Percentiles rank a stretch among this genome's conserved stretches.
These are phyloP conservation scores for Operophtera brumata DNA, from an alignment of 2,888 invertebrate species.

Conservation along the genomic window DNA sequence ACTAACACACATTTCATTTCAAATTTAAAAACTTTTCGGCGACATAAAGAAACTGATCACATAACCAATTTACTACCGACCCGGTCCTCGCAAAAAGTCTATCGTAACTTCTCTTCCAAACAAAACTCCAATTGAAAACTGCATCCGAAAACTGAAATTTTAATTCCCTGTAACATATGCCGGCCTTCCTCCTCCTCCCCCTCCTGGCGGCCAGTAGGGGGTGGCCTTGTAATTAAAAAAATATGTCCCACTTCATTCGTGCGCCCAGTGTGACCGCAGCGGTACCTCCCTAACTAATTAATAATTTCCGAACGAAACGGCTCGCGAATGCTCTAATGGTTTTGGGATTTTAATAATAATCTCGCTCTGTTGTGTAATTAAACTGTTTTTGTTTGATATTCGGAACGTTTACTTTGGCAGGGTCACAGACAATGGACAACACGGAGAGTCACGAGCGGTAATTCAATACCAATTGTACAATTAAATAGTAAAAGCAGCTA, in stretches of 20 bases:
- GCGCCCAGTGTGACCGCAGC: constrained; percentile 58
- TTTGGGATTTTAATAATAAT: constrained; percentile 68
- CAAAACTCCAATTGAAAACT: constrained; percentile 53
- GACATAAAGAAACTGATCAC: constrained; percentile 35
- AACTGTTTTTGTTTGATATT: constrained; percentile 27
- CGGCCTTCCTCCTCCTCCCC: constrained; percentile 21
- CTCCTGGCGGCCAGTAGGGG: constrained; percentile 24
- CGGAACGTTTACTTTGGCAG: too few species aligned
- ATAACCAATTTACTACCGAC: constrained; percentile 31
- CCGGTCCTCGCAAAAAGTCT: constrained; percentile 31
- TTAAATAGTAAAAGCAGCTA: too few species aligned
- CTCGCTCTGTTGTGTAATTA: constrained; percentile 42
- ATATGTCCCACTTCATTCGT: constrained; percentile 76
- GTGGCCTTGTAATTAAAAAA: constrained; percentile 69
- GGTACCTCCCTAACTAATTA: constrained; percentile 61
- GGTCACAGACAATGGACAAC: too few species aligned
- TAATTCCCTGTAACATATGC: constrained; percentile 74
- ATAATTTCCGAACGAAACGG: constrained; percentile 52
- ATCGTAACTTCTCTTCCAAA: constrained; percentile 31
- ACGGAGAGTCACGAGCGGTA: too few species aligned
- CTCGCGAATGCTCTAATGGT: constrained; percentile 44
- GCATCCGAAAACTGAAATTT: constrained; percentile 72
- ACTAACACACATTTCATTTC: constrained; percentile 14
- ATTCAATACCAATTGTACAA: too few species aligned
- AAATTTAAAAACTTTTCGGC: constrained; percentile 27